Base-by-base conservation (phyloP, 1,140 invertebrate species). In the Lepidurus arcticus region DNA sequence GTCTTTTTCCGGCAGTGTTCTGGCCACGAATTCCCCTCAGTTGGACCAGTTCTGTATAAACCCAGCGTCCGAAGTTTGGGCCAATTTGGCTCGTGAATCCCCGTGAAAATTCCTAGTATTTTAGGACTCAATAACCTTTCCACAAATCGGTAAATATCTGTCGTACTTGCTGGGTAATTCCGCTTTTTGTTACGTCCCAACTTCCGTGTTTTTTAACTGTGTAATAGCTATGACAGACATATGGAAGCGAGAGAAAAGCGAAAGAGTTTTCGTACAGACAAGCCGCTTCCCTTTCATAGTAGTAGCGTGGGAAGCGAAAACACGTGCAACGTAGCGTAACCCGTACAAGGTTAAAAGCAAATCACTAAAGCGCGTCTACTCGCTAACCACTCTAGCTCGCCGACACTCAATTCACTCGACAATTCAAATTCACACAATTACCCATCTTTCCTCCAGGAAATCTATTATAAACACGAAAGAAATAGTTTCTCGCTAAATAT, bases 261-360 rank as follows among this genome's bases (percentile, higher is more conserved):
- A 13, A n/a, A 47, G 10, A 13, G 8, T 65, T 65, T 65, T 34
- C 2, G 34, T 34, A 34, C 34, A 34, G 53, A 65, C 53, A 65
- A 65, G 21, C 53, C 53, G 53, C 53, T 21, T 65, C 53, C 13
- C 53, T 65, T 65, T 65, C 53, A 34, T 34, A 65, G 53, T 16
- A 65, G 53, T 65, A 65, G 53, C 53, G 13, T 65, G 53, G 53
- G 53, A 65, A 9, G 21, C 16, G 53, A 16, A 65, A 65, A 21
- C 53, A 65, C 53, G 53, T 65, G 53, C 53, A 65, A 65, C 53
- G 9, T 65, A 65, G 53, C 53, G 53, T 65, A 65, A n/a, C 53
- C 9, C 53, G 53, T 65, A 65, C 21, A n/a, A 65, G 53, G 53
- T 13, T 65, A 21, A 21, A 21, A 65, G 13, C 53, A n/a, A 13